phyloP scores from a whole-genome alignment of 23 tunicate genomes.

The Aplidium turbinatum region DNA sequence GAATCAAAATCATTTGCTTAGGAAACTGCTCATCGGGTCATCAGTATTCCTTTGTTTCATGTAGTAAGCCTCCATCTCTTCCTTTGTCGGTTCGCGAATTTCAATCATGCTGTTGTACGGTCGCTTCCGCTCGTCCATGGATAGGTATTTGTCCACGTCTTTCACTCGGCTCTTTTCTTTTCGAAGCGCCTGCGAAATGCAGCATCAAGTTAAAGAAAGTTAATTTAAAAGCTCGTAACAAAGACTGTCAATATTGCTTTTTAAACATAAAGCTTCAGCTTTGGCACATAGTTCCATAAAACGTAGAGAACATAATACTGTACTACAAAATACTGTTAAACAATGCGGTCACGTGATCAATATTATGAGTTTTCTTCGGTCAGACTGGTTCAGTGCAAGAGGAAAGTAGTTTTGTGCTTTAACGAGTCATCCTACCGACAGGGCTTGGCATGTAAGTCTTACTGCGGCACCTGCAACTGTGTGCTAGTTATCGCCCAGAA shows the following conservation, averaged over 20 bases:
- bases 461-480: neutral
- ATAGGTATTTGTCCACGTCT: slow-evolving; percentile 47
- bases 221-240: too few relatives aligned
- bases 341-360: too few relatives aligned
- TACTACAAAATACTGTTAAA: neutral
- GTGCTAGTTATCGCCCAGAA: too few relatives aligned
- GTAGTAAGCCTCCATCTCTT: slow-evolving; percentile 93
- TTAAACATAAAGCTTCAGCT: too few relatives aligned
- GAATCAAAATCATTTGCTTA: slow-evolving; percentile 7
- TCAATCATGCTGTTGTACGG: slow-evolving; percentile 87
- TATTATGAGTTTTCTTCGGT: too few relatives aligned
- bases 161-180: slow-evolving; percentile 63
- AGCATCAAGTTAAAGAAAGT: too few relatives aligned
- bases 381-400: too few relatives aligned
- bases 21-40: slow-evolving; percentile 77
- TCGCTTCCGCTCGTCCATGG: slow-evolving; percentile 80
- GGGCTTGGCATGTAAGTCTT: too few relatives aligned
- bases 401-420: too few relatives aligned
- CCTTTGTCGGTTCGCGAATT: slow-evolving; percentile 76
- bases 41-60: slow-evolving; percentile 56
- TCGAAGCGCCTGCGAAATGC: slow-evolving; percentile 39
- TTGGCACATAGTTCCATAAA: neutral
- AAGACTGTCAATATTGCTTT: too few relatives aligned
- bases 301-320: neutral
- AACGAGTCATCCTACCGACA: too few relatives aligned